A percentile compares a stretch with the other conserved stretches of the same genome.
Conservation (phyloP, 37 sponge, comb jelly and placozoan species). For the Cliona cf. orientalis region DNA sequence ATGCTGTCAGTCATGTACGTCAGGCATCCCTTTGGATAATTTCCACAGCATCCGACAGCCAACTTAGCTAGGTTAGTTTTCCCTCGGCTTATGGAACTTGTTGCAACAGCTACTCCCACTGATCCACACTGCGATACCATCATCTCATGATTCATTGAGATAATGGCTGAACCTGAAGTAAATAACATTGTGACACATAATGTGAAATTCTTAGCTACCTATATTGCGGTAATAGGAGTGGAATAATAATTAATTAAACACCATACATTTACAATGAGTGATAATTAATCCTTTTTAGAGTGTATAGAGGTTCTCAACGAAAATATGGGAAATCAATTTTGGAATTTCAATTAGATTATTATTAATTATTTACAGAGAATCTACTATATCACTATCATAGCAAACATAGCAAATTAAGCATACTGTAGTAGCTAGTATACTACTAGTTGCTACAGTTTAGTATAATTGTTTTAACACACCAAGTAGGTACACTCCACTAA, state of each 20-base stretch:
- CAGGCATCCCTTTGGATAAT: conserved; percentile 28
- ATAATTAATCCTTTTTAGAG: too few relatives aligned
- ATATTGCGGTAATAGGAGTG: too few relatives aligned
- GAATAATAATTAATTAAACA: too few relatives aligned
- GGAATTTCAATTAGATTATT: too few relatives aligned
- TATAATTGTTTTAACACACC: neutral
- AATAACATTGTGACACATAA: neutral
- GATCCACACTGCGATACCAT: conserved; percentile 14
- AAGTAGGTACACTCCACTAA: conserved; percentile 37
- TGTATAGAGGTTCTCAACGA: too few relatives aligned
- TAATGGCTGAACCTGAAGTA: conserved; percentile 19
- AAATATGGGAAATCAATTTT: too few relatives aligned
- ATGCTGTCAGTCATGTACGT: conserved; percentile 27
- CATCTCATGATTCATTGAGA: conserved; percentile 31
- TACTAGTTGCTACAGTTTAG: neutral
- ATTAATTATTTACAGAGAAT: neutral
- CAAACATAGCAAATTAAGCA: too few relatives aligned
- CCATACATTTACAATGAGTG: too few relatives aligned
- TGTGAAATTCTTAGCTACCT: too few relatives aligned
- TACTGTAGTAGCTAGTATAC: neutral
- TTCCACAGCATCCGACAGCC: conserved; percentile 22
- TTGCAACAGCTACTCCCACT: conserved; percentile 18
- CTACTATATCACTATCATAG: neutral
- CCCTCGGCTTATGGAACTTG: conserved; percentile 21
- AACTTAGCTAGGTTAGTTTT: conserved; percentile 22